These are phyloP conservation scores for Eudasyphora cyanicolor DNA, from an alignment of 2,888 invertebrate genomes.

Conservation along the genomic window DNA sequence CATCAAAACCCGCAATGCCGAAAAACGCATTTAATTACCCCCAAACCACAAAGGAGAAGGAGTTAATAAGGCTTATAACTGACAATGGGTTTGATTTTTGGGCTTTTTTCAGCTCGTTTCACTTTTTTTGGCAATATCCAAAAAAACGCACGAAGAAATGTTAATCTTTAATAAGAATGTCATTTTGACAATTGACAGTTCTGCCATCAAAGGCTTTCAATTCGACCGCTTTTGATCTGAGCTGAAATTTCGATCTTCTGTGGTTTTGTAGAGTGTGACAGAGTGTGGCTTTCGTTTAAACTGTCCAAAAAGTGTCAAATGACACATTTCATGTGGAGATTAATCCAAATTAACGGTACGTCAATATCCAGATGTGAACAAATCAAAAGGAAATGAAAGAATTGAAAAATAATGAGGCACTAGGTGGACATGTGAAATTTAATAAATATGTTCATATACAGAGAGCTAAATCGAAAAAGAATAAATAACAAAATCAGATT, in stretches of 20 bases:
- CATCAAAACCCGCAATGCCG: background rate
- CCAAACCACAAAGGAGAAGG: constrained; percentile 28
- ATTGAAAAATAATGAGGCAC: background rate
- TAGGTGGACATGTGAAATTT: background rate
- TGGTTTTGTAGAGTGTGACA: background rate
- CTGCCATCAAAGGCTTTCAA: constrained; percentile 43
- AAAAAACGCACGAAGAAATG: constrained; percentile 21
- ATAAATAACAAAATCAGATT: too few species aligned
- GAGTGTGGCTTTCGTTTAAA: background rate
- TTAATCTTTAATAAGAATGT: constrained; percentile 62
- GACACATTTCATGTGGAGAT: constrained; percentile 52
- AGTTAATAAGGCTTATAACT: constrained; percentile 43
- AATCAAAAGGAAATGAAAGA: background rate
- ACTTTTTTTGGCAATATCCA: too few species aligned
- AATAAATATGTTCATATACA: too few species aligned
- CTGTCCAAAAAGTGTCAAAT: constrained; percentile 60
- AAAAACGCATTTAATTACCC: constrained; percentile 17
- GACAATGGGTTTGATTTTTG: constrained; percentile 44
- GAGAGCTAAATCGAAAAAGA: too few species aligned
- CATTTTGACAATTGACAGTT: constrained; percentile 63
- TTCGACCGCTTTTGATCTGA: background rate
- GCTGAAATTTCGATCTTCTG: background rate
- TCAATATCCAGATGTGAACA: background rate
- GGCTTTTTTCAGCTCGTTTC: background rate
- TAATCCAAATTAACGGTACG: constrained; percentile 50